These are phyloP conservation scores for Strigamia transsilvanica DNA, from an alignment of 2,888 invertebrate genomes.

Conservation along the genomic window DNA sequence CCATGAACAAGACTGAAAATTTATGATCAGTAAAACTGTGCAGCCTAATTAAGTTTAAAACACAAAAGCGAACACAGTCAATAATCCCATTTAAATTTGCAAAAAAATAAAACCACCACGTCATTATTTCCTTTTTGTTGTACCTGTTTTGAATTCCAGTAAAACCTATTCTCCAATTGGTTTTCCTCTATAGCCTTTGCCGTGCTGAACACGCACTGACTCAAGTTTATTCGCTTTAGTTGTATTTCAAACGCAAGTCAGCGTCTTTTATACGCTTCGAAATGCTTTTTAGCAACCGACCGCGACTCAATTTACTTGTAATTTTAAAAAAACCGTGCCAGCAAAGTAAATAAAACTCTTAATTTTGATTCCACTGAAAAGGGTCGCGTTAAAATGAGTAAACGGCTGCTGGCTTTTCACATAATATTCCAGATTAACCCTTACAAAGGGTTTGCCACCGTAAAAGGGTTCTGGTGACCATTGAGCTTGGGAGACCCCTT, in stretches of 20 bases:
- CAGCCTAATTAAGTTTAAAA: conserved; percentile 15
- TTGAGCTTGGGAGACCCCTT: background rate
- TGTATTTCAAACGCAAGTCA: conserved; percentile 39
- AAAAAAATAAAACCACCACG: background rate
- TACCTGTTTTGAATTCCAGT: conserved; percentile 44
- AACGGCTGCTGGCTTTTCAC: conserved; percentile 23
- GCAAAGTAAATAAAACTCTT: conserved; percentile 24
- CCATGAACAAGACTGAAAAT: conserved; percentile 26
- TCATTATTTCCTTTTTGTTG: conserved; percentile 33
- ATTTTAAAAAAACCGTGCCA: background rate
- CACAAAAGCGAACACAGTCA: background rate
- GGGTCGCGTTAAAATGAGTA: conserved; percentile 24
- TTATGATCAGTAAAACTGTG: conserved; percentile 27
- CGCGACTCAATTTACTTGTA: background rate
- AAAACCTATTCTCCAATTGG: conserved; percentile 28
- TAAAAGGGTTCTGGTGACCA: conserved; percentile 43
- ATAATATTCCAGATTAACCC: conserved; percentile 35
- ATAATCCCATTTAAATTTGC: background rate
- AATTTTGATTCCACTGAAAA: conserved; percentile 27
- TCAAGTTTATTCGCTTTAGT: conserved; percentile 41
- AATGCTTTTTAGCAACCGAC: background rate
- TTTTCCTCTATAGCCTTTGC: conserved; percentile 22
- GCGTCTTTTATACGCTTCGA: conserved; percentile 40
- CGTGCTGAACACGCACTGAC: conserved; percentile 41
- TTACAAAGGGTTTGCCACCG: conserved; percentile 9